Evolutionary conservation across 2,888 invertebrate genomes (phyloP), one percentile per base, ranked within the genome.

Genomic region (Drosophila fulvimacula): DNA sequence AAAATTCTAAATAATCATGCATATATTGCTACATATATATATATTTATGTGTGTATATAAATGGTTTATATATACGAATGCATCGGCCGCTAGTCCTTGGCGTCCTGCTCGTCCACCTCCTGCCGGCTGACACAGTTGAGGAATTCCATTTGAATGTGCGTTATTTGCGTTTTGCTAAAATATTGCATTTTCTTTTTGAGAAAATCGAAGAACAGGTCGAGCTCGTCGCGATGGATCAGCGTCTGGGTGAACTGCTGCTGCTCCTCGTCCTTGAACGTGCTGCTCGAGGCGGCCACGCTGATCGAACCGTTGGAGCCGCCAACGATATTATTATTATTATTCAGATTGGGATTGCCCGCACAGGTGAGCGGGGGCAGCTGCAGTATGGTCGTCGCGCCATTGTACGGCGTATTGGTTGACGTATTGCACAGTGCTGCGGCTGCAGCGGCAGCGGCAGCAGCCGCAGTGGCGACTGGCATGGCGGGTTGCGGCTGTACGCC

Each of bases 151-250:
- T 92, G 92, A 58, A 92, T 91, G 32, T 88, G 84, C 36, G 92
- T 91, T 3, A 92, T 91, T 58, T 92, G 91, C 13, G 89, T 86
- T 21, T 89, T 82, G 17, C 91, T 83, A 46, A 92, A 89, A 38
- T 82, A 89, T 76, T 91, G 91, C 57, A 92, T 91, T 73, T 92
- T 92, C 69, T 90, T 91, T 60, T 92, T 92, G 6, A 92, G 79
- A 51, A 92, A 92, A 36, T 91, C 90, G 52, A 92, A 92, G 53
- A 92, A 92, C 60, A 92, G 74, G 80, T 92, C 92, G 24, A 92
- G 73, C 60, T 92, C 92, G 19, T 92, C 92, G 0, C 90, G 88
- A 58, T 76, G 82, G 46, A 85, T 69, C 21, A 74, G 63, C 42
- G 82, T 74, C 49, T 70, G 81, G 34, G 64, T 60, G 11, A 78